A percentile compares a stretch with the other conserved stretches of the same genome.
Evolutionary conservation across 2,797 vertebrate genomes (phyloP).

Genomic region (Chloroceryle amazona): DNA sequence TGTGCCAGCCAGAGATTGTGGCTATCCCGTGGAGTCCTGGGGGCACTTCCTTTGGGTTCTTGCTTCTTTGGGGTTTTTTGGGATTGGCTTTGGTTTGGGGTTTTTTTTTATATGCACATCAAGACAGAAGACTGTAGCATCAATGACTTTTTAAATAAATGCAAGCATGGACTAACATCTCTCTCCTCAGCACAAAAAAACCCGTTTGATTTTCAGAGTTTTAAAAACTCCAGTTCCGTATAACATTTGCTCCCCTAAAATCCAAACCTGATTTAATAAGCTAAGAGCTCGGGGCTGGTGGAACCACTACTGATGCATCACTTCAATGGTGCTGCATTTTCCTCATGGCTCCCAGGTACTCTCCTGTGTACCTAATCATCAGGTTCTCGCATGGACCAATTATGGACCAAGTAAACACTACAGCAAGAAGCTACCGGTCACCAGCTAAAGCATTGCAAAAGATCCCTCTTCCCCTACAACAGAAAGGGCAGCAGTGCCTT

Average conservation of each 20-base stretch:
- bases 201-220: not conserved
- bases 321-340: rapidly evolving
- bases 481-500: not conserved
- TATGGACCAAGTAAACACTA: not conserved
- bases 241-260: not conserved
- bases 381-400: not conserved
- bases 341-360: rapidly evolving
- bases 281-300: not conserved
- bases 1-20: not conserved
- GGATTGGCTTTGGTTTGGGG: not conserved
- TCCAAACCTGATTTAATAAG: not conserved
- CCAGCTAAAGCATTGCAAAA: not conserved
- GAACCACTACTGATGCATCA: not conserved
- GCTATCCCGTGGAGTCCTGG: not conserved
- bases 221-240: not conserved
- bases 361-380: not conserved
- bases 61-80: not conserved
- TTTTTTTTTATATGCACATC: not conserved
- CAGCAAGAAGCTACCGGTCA: not conserved
- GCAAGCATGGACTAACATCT: not conserved
- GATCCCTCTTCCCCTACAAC: not conserved
- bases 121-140: not conserved
- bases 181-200: not conserved
- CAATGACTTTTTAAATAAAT: not conserved
- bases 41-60: not conserved